Evolutionary conservation across 2,888 invertebrate species (phyloP).

Genomic region (Cryptus viduatorius): DNA sequence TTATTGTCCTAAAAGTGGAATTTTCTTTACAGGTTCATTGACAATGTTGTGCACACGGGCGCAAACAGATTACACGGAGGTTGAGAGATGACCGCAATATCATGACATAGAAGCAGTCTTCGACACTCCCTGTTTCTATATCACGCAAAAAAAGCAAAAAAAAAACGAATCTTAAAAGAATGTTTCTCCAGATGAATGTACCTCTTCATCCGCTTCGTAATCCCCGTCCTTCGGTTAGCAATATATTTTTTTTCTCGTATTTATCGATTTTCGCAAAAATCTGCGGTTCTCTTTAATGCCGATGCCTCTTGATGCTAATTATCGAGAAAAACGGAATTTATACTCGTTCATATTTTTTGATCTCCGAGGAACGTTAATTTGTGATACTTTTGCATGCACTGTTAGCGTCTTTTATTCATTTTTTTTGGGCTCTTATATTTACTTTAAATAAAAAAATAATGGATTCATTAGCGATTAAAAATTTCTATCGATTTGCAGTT

Average conservation of each 20-base stretch:
- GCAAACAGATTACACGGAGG: conserved; percentile 72
- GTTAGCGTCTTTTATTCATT: conserved; percentile 34
- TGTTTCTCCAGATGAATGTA: conserved; percentile 72
- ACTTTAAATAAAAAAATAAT: not conserved
- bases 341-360: conserved; percentile 20
- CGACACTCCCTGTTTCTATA: conserved; percentile 70
- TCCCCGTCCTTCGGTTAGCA: conserved; percentile 73
- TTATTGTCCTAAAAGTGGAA: conserved; percentile 73
- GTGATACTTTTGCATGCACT: conserved; percentile 47
- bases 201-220: conserved; percentile 70
- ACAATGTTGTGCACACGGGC: conserved; percentile 74
- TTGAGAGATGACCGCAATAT: conserved; percentile 76
- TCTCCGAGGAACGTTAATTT: conserved; percentile 28
- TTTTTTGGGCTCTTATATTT: conserved; percentile 41
- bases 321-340: not conserved
- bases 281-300: conserved; percentile 40
- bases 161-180: conserved; percentile 69
- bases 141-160: conserved; percentile 54
- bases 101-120: conserved; percentile 74
- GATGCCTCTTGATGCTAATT: not conserved
- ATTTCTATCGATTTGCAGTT: conserved; percentile 33
- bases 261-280: conserved; percentile 50
- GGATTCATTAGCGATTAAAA: conserved; percentile 38
- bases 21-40: conserved; percentile 79
- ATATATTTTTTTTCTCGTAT: conserved; percentile 64